Evolutionary conservation across 2,888 invertebrate genomes (phyloP), one percentile per base, ranked within the genome.

Genomic region (Drosophila diplacantha): DNA sequence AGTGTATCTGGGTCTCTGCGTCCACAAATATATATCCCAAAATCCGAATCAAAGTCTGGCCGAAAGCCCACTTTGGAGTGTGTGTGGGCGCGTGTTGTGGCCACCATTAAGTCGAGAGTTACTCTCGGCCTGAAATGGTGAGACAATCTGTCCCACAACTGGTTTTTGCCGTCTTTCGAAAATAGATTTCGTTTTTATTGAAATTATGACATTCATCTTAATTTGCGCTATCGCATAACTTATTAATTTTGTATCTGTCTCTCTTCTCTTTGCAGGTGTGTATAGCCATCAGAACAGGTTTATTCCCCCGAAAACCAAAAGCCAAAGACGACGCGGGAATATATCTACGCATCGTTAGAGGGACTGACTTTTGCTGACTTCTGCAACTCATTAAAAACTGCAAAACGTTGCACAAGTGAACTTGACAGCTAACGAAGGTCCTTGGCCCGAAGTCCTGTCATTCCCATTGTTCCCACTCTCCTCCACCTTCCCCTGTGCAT

Each of bases 141-240:
- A 69, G 60, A 70, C 74, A 60, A 71, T 63, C 38, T 44, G 24
- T 18, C 49, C 41, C 56, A 52, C 50, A 77, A 77, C 83, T 69
- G 81, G 76, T 76, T 80, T 55, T 37, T n/a, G 37, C 43, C 59
- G 55, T 29, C 46, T 63, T 63, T 74, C 41, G 69, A 83, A 80
- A 80, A 81, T 83, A 74, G 80, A 79, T 80, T 81, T 83, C 43
- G 62, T 75, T 81, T 79, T 81, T 78, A 83, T 84, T 66, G 60
- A 84, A 84, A 81, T 84, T 83, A 83, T 84, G 82, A 84, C 85
- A 82, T 84, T 84, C 77, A 84, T 81, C 83, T 83, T 81, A 75
- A 81, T 81, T 81, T 82, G 73, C 68, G 65, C 69, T 62, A 75
- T 71, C 80, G 71, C 82, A 79, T 80, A 80, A 81, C 74, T 80